Evolutionary conservation across 2,113 vertebrate species (phyloP).

Genomic region (Orientallactaga bullata): DNA sequence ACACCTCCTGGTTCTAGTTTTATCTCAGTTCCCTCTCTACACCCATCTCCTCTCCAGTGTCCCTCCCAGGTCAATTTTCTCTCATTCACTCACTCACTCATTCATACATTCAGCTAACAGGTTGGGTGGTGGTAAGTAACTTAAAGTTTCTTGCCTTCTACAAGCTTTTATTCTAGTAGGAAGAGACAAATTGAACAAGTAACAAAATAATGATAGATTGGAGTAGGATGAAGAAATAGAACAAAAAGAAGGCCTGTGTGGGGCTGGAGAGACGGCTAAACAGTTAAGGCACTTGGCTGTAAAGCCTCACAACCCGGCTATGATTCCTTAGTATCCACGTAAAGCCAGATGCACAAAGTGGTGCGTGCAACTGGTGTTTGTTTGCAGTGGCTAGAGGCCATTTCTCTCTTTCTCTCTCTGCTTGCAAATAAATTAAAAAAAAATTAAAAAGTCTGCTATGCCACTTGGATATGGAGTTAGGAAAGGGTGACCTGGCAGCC

Average conservation of each 20-base stretch:
- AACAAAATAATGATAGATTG: slow-evolving; percentile 40
- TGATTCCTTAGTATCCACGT: too few relatives aligned
- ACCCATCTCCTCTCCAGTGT: neutral
- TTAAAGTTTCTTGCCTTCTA: slow-evolving; percentile 43
- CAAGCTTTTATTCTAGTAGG: slow-evolving; percentile 62
- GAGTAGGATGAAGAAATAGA: slow-evolving; percentile 7
- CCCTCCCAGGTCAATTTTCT: slow-evolving; percentile 4
- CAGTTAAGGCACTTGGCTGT: too few relatives aligned
- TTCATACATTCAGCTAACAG: slow-evolving; percentile 7
- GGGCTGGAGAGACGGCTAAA: too few relatives aligned
- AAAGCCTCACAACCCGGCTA: too few relatives aligned
- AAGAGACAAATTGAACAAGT: slow-evolving; percentile 54
- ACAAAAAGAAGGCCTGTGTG: neutral
- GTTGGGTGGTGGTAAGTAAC: slow-evolving; percentile 33
- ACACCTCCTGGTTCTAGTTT: neutral
- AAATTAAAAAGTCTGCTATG: neutral
- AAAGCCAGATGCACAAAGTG: too few relatives aligned
- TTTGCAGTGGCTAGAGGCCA: too few relatives aligned
- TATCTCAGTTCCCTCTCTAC: neutral
- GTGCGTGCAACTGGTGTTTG: too few relatives aligned
- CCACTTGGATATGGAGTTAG: neutral
- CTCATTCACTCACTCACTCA: neutral
- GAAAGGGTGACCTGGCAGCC: neutral
- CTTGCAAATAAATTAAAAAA: too few relatives aligned
- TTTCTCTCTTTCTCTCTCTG: too few relatives aligned